phyloP scores from a whole-genome alignment of 2,888 invertebrate genomes.

The Morinoia aosen region DNA sequence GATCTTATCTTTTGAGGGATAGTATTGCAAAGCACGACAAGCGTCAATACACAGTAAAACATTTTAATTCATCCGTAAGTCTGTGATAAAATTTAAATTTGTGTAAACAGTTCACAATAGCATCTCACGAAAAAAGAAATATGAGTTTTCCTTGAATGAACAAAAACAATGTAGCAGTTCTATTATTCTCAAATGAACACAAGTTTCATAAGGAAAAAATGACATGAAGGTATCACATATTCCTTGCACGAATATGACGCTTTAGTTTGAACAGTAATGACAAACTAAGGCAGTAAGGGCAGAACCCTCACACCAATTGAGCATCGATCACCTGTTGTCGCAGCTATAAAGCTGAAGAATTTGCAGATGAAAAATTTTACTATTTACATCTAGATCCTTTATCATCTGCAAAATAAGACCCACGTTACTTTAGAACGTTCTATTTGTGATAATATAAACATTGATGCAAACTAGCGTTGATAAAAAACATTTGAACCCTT shows the following conservation, averaged over 20 bases:
- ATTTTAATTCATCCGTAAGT: background rate
- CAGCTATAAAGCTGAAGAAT: background rate
- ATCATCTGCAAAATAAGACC: background rate
- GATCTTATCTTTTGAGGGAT: too few species aligned
- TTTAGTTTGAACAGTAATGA: background rate
- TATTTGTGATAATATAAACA: background rate
- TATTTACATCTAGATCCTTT: background rate
- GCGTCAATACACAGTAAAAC: too few species aligned
- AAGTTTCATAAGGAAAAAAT: background rate
- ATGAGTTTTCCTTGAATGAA: background rate
- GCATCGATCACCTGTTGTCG: background rate
- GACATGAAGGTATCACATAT: background rate
- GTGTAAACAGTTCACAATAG: background rate
- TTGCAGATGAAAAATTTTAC: background rate
- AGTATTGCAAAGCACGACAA: too few species aligned
- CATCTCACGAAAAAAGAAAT: background rate
- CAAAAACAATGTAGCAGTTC: background rate
- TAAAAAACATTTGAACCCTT: background rate
- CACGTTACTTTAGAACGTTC: background rate
- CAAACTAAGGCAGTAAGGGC: background rate
- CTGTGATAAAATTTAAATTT: background rate
- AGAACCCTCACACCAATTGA: background rate
- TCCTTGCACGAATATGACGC: background rate
- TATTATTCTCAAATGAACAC: background rate
- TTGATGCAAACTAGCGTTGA: background rate